Conservation (phyloP, 2,113 vertebrate genomes). For the Orthonyx spaldingii region DNA sequence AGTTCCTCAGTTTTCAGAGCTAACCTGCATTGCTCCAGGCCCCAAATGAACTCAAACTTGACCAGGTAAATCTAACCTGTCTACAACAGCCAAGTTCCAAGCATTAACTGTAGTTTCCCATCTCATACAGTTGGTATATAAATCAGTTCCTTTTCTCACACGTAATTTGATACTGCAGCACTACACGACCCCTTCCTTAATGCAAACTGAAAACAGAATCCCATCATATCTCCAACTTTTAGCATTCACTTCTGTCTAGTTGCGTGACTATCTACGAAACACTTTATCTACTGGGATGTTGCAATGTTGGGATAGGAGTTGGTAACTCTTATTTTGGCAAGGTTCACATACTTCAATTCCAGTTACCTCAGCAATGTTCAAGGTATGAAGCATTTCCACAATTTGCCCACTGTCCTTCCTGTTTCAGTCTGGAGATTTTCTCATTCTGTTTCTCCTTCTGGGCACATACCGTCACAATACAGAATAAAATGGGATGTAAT, state of each 20-base stretch:
- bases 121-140: not conserved
- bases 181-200: not conserved
- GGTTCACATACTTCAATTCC: not conserved
- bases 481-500: not conserved
- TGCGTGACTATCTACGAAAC: not conserved
- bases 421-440: not conserved
- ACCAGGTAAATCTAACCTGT: not conserved
- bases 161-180: not conserved
- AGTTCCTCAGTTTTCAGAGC: not conserved
- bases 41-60: not conserved
- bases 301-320: not conserved
- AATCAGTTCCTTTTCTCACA: not conserved
- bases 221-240: accelerated
- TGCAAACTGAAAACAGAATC: accelerated
- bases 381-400: not conserved
- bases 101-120: not conserved
- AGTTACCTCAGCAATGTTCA: not conserved
- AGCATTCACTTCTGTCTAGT: not conserved
- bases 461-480: not conserved
- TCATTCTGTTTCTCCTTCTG: not conserved
- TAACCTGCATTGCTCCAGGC: not conserved
- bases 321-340: not conserved
- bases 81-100: not conserved
- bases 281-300: not conserved
- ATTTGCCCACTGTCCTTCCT: not conserved